Conservation (phyloP, 2,113 vertebrate genomes). For the Electrona antarctica region DNA sequence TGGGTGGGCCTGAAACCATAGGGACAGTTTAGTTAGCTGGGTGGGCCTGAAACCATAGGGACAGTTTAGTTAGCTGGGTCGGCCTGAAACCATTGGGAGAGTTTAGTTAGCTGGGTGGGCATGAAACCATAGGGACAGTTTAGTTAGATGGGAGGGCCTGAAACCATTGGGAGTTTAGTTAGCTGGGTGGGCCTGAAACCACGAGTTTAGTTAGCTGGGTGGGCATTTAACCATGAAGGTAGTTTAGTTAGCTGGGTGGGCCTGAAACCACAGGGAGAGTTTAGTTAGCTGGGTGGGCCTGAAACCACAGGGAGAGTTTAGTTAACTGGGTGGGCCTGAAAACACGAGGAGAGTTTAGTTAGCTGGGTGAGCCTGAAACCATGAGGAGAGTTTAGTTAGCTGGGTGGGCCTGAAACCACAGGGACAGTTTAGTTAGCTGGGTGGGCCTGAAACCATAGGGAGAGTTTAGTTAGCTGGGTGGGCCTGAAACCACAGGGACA, state of each 20-base stretch:
- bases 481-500: not conserved
- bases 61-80: slow-evolving; percentile 61
- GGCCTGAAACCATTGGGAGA: slow-evolving; percentile 27
- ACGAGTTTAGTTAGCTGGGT: slow-evolving; percentile 54
- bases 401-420: slow-evolving; percentile 67
- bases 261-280: not conserved
- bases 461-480: too few relatives aligned
- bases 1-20: too few relatives aligned
- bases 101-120: slow-evolving; percentile 70
- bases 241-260: slow-evolving; percentile 65
- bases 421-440: too few relatives aligned
- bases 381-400: too few relatives aligned
- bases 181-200: slow-evolving; percentile 68
- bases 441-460: not conserved
- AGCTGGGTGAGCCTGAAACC: not conserved
- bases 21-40: slow-evolving; percentile 56
- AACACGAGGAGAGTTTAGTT: not conserved
- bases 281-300: too few relatives aligned
- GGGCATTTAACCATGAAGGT: slow-evolving; percentile 40
- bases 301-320: not conserved
- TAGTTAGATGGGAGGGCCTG: slow-evolving; percentile 73
- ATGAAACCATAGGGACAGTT: too few relatives aligned
- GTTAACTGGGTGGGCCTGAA: too few relatives aligned
- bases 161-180: too few relatives aligned
- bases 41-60: slow-evolving; percentile 52